Evolutionary conservation across 2,113 vertebrate species (phyloP).

Genomic region (Octodon degus): DNA sequence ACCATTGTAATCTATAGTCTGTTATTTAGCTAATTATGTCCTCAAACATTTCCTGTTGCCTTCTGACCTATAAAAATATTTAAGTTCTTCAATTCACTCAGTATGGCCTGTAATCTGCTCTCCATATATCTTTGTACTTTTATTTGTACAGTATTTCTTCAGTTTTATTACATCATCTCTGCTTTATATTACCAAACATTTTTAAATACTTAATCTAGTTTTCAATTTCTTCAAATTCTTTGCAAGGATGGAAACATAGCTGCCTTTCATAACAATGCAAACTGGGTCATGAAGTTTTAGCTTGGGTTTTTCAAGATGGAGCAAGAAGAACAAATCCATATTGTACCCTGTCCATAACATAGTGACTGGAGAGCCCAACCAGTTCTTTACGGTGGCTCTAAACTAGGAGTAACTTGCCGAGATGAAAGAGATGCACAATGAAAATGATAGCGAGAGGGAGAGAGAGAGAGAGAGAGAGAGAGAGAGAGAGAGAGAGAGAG

Average conservation of each 20-base stretch:
- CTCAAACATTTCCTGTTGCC: not conserved
- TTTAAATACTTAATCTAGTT: not conserved
- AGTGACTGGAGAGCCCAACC: not conserved
- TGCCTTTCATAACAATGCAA: slow-evolving; percentile 10
- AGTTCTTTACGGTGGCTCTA: not conserved
- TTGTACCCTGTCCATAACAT: not conserved
- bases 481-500: too few relatives aligned
- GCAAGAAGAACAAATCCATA: not conserved
- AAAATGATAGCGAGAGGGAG: not conserved
- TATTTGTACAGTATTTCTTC: not conserved
- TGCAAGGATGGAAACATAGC: not conserved
- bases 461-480: too few relatives aligned
- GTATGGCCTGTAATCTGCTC: not conserved
- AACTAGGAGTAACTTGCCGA: not conserved
- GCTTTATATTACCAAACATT: not conserved
- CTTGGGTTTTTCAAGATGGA: not conserved
- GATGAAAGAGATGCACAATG: not conserved
- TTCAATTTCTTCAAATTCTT: slow-evolving; percentile 4
- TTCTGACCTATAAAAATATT: not conserved
- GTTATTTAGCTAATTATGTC: not conserved
- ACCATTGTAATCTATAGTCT: not conserved
- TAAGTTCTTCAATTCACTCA: not conserved
- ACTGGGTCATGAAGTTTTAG: not conserved
- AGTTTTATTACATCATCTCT: not conserved
- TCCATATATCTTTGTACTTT: not conserved